phyloP scores from a whole-genome alignment of 2,113 vertebrate species.

The Vicugna pacos region DNA sequence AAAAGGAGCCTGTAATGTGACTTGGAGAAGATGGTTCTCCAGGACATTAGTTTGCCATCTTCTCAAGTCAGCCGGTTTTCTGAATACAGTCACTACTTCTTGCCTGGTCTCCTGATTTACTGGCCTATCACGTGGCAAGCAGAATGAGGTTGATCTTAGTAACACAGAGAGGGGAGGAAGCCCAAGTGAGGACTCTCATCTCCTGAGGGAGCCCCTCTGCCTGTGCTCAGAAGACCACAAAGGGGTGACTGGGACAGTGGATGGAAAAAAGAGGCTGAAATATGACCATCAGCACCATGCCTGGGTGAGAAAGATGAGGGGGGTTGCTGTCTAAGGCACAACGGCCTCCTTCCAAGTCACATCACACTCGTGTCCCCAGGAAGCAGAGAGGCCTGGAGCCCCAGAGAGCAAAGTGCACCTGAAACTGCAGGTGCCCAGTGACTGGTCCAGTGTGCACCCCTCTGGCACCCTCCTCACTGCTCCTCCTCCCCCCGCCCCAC shows the following conservation, averaged over 20 bases:
- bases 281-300: background rate
- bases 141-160: too few relatives aligned
- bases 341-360: too few relatives aligned
- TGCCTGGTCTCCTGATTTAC: too few relatives aligned
- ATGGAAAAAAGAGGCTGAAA: background rate
- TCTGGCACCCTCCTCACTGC: background rate
- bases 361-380: background rate
- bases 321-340: background rate
- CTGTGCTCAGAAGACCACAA: background rate
- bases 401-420: background rate
- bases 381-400: background rate
- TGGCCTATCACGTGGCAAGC: too few relatives aligned
- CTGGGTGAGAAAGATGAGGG: rapidly evolving
- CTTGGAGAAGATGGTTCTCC: too few relatives aligned
- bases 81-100: too few relatives aligned
- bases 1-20: too few relatives aligned
- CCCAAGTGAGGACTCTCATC: too few relatives aligned
- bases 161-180: too few relatives aligned
- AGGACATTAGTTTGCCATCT: too few relatives aligned
- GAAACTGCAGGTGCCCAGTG: background rate
- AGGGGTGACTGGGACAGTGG: too few relatives aligned
- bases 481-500: background rate
- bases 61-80: too few relatives aligned
- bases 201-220: background rate
- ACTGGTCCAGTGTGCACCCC: background rate